Evolutionary conservation across 2,113 vertebrate genomes (phyloP).

Genomic region (Neotragus pygmaeus): DNA sequence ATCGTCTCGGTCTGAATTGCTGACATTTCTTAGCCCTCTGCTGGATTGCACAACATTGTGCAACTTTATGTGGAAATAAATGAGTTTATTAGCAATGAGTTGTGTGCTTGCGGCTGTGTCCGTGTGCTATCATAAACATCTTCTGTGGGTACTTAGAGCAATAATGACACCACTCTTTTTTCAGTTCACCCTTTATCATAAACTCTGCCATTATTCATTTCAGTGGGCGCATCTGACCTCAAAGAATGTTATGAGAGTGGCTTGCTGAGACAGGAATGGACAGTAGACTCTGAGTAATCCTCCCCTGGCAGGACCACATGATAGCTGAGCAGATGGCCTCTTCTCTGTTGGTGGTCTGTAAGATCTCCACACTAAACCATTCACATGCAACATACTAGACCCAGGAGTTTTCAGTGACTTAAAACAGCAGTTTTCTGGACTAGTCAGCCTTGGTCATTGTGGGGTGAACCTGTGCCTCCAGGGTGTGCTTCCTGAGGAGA

Average conservation of each 20-base stretch:
- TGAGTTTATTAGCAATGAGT: constrained; percentile 60
- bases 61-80: constrained; percentile 62
- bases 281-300: background rate
- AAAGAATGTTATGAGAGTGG: constrained; percentile 32
- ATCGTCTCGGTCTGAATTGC: constrained; percentile 48
- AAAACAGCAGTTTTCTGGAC: background rate
- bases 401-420: background rate
- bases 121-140: constrained; percentile 36
- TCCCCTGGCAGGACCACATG: background rate
- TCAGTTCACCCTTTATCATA: constrained; percentile 39
- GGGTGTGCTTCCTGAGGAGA: background rate
- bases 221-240: constrained; percentile 45
- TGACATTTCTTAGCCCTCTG: constrained; percentile 57
- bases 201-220: constrained; percentile 48
- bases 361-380: background rate
- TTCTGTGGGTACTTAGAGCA: constrained; percentile 54
- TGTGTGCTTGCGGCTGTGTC: constrained; percentile 47
- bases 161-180: constrained; percentile 46
- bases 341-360: constrained; percentile 39
- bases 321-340: background rate
- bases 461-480: background rate
- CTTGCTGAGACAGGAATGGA: constrained; percentile 4
- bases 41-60: constrained; percentile 52
- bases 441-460: background rate
- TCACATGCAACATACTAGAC: background rate